These are phyloP conservation scores for Endotricha flammealis DNA, from an alignment of 2,888 invertebrate genomes.

Conservation along the genomic window DNA sequence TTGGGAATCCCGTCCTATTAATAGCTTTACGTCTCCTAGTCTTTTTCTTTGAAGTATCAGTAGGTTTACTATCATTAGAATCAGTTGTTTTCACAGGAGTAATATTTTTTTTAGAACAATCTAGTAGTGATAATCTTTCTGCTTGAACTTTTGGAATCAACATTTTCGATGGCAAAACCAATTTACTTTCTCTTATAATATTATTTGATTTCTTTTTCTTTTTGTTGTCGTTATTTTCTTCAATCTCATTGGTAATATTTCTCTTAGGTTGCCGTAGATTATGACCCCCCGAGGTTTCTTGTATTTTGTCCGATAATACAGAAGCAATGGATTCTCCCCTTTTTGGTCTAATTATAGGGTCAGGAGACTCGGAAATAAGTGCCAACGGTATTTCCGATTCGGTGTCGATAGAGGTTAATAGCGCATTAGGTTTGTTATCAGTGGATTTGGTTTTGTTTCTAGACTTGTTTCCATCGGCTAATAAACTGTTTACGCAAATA, in stretches of 20 bases:
- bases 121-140: conserved; percentile 49
- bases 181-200: conserved; percentile 67
- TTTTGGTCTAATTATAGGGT: conserved; percentile 60
- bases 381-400: conserved; percentile 65
- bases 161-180: conserved; percentile 61
- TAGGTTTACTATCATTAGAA: conserved; percentile 40
- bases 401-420: conserved; percentile 53
- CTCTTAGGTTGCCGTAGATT: conserved; percentile 68
- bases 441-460: conserved; percentile 47
- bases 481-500: conserved; percentile 60
- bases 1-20: conserved; percentile 93
- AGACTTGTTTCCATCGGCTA: conserved; percentile 57
- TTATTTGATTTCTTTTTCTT: conserved; percentile 62
- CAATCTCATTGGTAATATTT: conserved; percentile 54
- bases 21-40: conserved; percentile 85
- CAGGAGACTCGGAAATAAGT: conserved; percentile 60
- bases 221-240: conserved; percentile 59
- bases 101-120: conserved; percentile 43
- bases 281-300: conserved; percentile 63
- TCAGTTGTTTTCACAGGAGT: conserved; percentile 45
- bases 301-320: conserved; percentile 70
- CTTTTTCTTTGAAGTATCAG: conserved; percentile 58
- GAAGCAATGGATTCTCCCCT: conserved; percentile 69
- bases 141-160: conserved; percentile 60
- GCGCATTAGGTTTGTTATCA: conserved; percentile 42